Evolutionary conservation across 30 jellyfish, hydroid and myxozoan genomes (phyloP).

Genomic region (Hydractinia symbiolongicarpus): DNA sequence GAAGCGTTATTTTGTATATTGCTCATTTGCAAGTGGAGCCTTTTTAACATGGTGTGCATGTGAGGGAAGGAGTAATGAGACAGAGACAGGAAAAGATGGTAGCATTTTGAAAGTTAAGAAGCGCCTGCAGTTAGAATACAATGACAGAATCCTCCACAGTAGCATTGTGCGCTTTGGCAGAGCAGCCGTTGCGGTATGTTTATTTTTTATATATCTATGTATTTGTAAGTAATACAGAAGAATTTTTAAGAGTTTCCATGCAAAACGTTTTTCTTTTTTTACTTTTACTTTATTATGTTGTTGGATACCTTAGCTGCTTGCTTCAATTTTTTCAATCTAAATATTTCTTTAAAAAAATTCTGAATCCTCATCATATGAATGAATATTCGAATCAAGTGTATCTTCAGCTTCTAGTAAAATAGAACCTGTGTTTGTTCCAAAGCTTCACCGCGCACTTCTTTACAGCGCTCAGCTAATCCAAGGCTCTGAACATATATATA

Average conservation of each 20-base stretch:
- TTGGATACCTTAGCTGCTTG: not conserved
- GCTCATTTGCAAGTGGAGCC: not conserved
- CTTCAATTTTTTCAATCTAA: no score
- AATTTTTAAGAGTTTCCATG: not conserved
- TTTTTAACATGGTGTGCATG: constrained; percentile 7
- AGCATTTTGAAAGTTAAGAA: not conserved
- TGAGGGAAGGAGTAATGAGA: not conserved
- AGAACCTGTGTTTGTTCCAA: constrained; percentile 54
- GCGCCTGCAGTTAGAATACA: constrained; percentile 12
- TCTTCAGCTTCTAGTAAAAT: constrained; percentile 34
- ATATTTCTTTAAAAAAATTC: no score
- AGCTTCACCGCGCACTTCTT: constrained; percentile 88
- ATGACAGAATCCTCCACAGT: constrained; percentile 41
- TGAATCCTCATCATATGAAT: constrained; percentile 35
- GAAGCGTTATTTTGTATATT: no score
- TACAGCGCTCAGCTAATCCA: constrained; percentile 67
- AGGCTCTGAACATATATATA: constrained; percentile 35
- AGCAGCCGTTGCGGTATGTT: constrained; percentile 60
- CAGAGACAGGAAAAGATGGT: constrained; percentile 1
- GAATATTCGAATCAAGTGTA: constrained; percentile 30
- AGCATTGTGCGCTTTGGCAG: constrained; percentile 81
- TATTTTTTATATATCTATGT: not conserved
- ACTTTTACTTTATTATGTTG: not conserved
- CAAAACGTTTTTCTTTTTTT: not conserved
- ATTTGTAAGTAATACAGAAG: not conserved